Evolutionary conservation across 37 sponge, comb jelly and placozoan genomes (phyloP).

Genomic region (Tethya wilhelma): DNA sequence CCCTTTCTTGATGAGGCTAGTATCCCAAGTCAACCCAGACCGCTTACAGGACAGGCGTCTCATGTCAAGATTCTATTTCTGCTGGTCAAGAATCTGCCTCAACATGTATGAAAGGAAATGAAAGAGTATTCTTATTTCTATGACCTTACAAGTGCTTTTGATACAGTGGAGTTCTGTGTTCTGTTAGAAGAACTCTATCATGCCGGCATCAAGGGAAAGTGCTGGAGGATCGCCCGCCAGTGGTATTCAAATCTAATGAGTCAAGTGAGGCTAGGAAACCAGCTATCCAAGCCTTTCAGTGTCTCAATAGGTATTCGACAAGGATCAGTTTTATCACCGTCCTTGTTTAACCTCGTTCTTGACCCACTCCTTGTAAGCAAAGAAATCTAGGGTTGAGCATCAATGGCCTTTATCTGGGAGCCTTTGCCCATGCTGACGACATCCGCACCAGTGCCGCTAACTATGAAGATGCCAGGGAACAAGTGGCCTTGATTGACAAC

Average conservation of each 20-base stretch:
- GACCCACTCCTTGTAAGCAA: slow-evolving; percentile 5
- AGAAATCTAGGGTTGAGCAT: not conserved
- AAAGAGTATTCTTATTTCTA: slow-evolving; percentile 10
- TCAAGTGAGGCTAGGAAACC: not conserved
- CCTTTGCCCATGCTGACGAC: slow-evolving; percentile 14
- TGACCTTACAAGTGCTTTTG: slow-evolving; percentile 7
- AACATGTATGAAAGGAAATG: too few species aligned
- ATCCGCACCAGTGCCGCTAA: not conserved
- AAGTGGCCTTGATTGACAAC: too few species aligned
- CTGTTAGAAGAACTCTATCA: not conserved
- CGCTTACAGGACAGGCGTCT: slow-evolving; percentile 16
- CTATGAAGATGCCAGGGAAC: not conserved
- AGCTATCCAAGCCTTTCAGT: not conserved
- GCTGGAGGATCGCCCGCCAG: not conserved
- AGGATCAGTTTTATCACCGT: slow-evolving; percentile 4
- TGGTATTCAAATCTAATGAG: not conserved
- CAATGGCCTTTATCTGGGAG: slow-evolving; percentile 4
- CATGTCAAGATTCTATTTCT: slow-evolving; percentile 15
- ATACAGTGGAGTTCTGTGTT: slow-evolving; percentile 10
- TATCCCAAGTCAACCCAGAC: slow-evolving; percentile 22
- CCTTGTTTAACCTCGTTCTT: not conserved
- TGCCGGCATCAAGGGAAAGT: not conserved
- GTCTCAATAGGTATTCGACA: not conserved
- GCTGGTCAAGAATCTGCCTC: slow-evolving; percentile 8
- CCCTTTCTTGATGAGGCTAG: too few species aligned